These are phyloP conservation scores for Lucinisca nassula DNA, from an alignment of 2,888 invertebrate species.

Conservation along the genomic window DNA sequence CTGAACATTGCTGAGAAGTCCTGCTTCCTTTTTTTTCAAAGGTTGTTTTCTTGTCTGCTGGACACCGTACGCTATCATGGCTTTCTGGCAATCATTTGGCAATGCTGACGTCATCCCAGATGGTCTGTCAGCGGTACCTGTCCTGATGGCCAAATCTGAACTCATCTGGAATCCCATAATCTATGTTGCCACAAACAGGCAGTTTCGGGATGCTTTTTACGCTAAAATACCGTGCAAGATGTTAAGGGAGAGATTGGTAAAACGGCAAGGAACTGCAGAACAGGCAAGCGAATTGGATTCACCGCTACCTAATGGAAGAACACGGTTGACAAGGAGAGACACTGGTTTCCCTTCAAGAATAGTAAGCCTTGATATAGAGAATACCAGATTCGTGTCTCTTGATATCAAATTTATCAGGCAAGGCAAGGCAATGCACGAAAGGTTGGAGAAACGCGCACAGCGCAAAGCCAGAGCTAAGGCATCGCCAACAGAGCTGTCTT, in stretches of 20 bases:
- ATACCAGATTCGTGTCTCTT: too few species aligned
- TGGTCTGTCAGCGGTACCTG: slow-evolving; percentile 73
- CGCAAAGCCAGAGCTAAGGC: too few species aligned
- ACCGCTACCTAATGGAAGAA: too few species aligned
- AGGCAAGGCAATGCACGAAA: too few species aligned
- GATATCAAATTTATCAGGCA: too few species aligned
- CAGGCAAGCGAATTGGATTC: too few species aligned
- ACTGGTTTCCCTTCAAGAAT: too few species aligned
- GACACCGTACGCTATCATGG: slow-evolving; percentile 82
- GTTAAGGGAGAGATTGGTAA: neutral
- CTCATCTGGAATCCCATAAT: slow-evolving; percentile 82
- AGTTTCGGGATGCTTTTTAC: slow-evolving; percentile 76
- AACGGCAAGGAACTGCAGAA: neutral
- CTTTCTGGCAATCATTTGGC: slow-evolving; percentile 78
- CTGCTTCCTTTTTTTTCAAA: slow-evolving; percentile 24
- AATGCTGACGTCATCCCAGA: slow-evolving; percentile 67
- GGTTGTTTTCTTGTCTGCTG: slow-evolving; percentile 78
- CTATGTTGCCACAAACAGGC: slow-evolving; percentile 81
- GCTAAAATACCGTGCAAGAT: slow-evolving; percentile 65
- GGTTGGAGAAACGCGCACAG: too few species aligned
- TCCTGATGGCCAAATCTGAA: slow-evolving; percentile 79
- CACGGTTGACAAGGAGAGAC: too few species aligned
- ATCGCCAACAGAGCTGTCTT: too few species aligned
- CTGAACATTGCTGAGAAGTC: too few species aligned
- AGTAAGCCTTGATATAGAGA: too few species aligned